A percentile compares a stretch with the other conserved stretches of the same genome.
Evolutionary conservation across 2,888 invertebrate genomes (phyloP).

Genomic region (Pollenia amentaria): DNA sequence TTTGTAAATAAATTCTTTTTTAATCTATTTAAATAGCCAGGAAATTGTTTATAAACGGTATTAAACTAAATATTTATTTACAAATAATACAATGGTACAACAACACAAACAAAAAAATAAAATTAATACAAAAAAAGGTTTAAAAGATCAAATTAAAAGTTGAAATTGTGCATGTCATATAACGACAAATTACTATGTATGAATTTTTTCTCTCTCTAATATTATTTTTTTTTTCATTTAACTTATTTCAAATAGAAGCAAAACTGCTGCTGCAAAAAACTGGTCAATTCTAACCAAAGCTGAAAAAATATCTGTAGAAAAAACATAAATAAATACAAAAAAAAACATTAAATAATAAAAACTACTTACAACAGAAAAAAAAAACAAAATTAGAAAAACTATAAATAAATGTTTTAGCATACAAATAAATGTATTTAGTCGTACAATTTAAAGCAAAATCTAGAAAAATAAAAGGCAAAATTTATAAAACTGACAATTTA

Average conservation of each 20-base stretch:
- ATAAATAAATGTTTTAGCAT: constrained; percentile 8
- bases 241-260: constrained; percentile 39
- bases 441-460: constrained; percentile 28
- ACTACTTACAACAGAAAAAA: constrained; percentile 1
- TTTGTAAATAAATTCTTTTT: constrained; percentile 20
- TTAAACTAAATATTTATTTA: constrained; percentile 73
- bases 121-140: constrained; percentile 37
- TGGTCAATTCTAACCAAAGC: constrained; percentile 49
- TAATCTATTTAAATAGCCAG: constrained; percentile 70
- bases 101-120: not conserved
- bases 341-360: constrained; percentile 29
- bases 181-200: constrained; percentile 70
- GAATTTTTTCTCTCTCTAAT: constrained; percentile 22
- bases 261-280: constrained; percentile 46
- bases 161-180: constrained; percentile 73
- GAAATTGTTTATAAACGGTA: constrained; percentile 73
- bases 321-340: constrained; percentile 16
- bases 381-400: constrained; percentile 8
- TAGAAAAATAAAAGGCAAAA: constrained; percentile 13
- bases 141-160: constrained; percentile 72
- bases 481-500: constrained; percentile 63
- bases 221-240: constrained; percentile 62
- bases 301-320: constrained; percentile 14
- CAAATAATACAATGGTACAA: constrained; percentile 46
- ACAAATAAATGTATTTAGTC: constrained; percentile 18